Evolutionary conservation across 2,888 invertebrate genomes (phyloP).

Genomic region (Dasysyrphus tricinctus): DNA sequence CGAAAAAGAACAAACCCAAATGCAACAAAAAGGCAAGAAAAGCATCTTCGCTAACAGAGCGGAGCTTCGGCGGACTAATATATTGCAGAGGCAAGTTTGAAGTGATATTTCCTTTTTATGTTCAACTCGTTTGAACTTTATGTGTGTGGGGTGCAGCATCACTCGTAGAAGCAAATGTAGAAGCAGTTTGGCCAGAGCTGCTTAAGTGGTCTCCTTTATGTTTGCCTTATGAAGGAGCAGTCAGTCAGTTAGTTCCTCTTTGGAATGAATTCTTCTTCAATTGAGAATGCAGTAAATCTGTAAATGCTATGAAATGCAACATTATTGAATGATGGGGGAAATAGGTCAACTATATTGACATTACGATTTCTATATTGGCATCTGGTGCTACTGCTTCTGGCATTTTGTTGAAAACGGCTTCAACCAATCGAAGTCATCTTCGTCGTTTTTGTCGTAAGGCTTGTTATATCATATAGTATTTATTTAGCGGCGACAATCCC

Average conservation of each 20-base stretch:
- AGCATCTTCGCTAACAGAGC: not conserved
- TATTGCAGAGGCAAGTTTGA: constrained; percentile 49
- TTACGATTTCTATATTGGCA: constrained; percentile 55
- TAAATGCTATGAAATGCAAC: constrained; percentile 44
- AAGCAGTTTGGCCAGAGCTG: constrained; percentile 16
- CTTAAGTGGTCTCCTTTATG: constrained; percentile 57
- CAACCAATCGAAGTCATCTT: constrained; percentile 61
- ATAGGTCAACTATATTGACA: constrained; percentile 74
- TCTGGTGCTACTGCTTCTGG: constrained; percentile 39
- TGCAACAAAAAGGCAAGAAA: not conserved
- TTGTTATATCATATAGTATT: constrained; percentile 19
- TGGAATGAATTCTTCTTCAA: constrained; percentile 51
- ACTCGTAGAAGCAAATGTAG: not conserved
- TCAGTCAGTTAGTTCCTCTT: constrained; percentile 17
- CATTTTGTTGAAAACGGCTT: constrained; percentile 38
- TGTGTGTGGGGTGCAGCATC: constrained; percentile 32
- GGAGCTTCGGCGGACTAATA: constrained; percentile 9
- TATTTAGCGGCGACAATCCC: constrained; percentile 39
- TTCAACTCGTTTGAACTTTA: constrained; percentile 69
- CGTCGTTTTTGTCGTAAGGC: constrained; percentile 21
- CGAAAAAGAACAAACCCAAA: constrained; percentile 22
- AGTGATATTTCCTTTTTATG: constrained; percentile 71
- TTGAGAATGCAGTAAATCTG: constrained; percentile 54
- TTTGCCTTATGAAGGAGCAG: constrained; percentile 29
- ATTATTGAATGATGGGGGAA: constrained; percentile 62